Evolutionary conservation across 1,140 invertebrate species (phyloP), one percentile per base, ranked within the genome.

Genomic region (Oryctes rhinoceros): DNA sequence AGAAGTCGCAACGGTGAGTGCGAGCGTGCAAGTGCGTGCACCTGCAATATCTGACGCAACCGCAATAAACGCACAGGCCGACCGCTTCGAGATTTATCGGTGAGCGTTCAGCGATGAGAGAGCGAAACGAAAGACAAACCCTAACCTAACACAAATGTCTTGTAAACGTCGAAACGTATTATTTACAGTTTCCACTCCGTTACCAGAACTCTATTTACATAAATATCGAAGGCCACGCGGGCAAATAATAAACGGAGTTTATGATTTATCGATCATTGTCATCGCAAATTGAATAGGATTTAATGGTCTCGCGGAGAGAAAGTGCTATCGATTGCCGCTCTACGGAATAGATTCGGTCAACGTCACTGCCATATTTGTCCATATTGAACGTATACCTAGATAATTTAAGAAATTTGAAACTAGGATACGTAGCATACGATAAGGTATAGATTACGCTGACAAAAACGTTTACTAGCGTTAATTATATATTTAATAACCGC

Each of bases 1-100:
- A 71, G 65, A 71, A 71, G 65, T 71, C 65, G 65, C 65, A 71
- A 71, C 65, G 65, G 65, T 71, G 65, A 71, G 65, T 71, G 65
- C 35, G 35, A 37, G 24, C 20, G 65, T 71, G 35, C 65, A 37
- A 71, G 65, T 71, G 65, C 65, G 65, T 71, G 20, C 65, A 71
- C 65, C 65, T 71, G 65, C 65, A 71, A 71, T 71, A 71, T 71
- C 65, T 71, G 65, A 71, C 65, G 65, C 65, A 71, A 71, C 65
- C 24, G 65, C 65, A 71, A 71, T 24, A 35, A 71, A 71, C 65
- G 65, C 65, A 71, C 65, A 24, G 4, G 20, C 20, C 65, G 65
- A 20, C 65, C 65, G 20, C 65, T 71, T 71, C 20, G 20, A 71
- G 65, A 71, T 71, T 71, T 71, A 71, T 71, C 65, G 65, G 20